Evolutionary conservation across 2,888 invertebrate genomes (phyloP), one percentile per base, ranked within the genome.

Genomic region (Drosophila pegasa): DNA sequence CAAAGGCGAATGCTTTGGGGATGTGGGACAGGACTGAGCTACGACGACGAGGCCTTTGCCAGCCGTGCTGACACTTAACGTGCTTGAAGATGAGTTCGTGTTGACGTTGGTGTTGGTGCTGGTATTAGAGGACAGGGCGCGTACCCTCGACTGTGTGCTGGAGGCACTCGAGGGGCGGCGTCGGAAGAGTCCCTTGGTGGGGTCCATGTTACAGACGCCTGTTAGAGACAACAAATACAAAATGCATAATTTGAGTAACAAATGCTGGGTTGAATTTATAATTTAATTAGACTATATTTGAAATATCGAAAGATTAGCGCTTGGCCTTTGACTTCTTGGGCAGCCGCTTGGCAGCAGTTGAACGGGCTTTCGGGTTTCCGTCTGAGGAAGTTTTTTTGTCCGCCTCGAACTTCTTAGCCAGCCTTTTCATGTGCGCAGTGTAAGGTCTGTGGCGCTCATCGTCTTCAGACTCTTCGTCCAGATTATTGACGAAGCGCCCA

Each of bases 141-240:
- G 90, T 27, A 91, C 77, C 5, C 91, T 86, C n/a, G 91, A 90
- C 52, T 91, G 90, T 0, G 55, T 55, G 33, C 87, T 88, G 61
- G 92, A 92, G 35, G 91, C 87, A 67, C 79, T 89, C 41, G 92
- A 92, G 3, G 92, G 90, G 61, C 92, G 90, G 37, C 92, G 91
- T 7, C 92, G 92, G 66, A 92, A 92, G 41, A 92, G 87, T 33
- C 92, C 92, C 69, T 92, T 92, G 55, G 87, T 87, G 62, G 91
- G 90, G 56, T 92, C 92, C 85, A 91, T 88, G 67, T 92, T 92
- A 77, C 92, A 92, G 68, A 92, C 89, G 69, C 92, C 92, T 92
- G 59, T 9, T 55, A 14, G 37, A 51, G 52, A 38, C 35, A 33
- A 50, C 18, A 12, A 38, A 22, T 27, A 33, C 12, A 59, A 18